Evolutionary conservation across 2,888 invertebrate genomes (phyloP), one percentile per base, ranked within the genome.

Genomic region (Pedicia rivosa): DNA sequence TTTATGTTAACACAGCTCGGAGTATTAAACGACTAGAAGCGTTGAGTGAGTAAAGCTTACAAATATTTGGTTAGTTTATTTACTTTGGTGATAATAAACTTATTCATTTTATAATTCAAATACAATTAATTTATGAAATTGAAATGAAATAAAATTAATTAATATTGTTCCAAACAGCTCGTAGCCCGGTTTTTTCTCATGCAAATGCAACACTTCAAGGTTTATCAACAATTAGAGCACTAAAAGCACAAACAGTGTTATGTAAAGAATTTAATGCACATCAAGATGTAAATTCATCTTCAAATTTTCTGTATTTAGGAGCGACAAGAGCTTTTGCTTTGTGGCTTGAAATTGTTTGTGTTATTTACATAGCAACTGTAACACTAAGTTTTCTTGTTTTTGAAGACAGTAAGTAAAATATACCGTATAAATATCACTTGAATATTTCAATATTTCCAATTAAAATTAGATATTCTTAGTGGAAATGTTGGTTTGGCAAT

Each of bases 11-110:
- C 10, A 78, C 82, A 5, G 78, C 82, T 26, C 66, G 82, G 47
- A 75, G 74, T 56, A 67, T 86, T 47, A 86, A 76, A 58, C 68
- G 74, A 49, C 65, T 78, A 51, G 77, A 78, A 66, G 76, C 76
- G 63, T 67, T 74, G 57, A 75, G 77, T 77, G 64, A 72, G 74
- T 30, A 26, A 16, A 13, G 8, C n/a, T n/a, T n/a, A n/a, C n/a
- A n/a, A n/a, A n/a, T n/a, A n/a, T n/a, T n/a, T n/a, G n/a, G n/a
- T n/a, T n/a, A n/a, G n/a, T n/a, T n/a, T n/a, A n/a, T n/a, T n/a
- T n/a, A n/a, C n/a, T n/a, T n/a, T n/a, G n/a, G n/a, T n/a, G n/a
- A n/a, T n/a, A n/a, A n/a, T n/a, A n/a, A n/a, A n/a, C n/a, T n/a
- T n/a, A n/a, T n/a, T n/a, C n/a, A n/a, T n/a, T n/a, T n/a, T n/a